Base-by-base conservation (phyloP, 2,113 vertebrate genomes). In the Planiliza haematocheilus region DNA sequence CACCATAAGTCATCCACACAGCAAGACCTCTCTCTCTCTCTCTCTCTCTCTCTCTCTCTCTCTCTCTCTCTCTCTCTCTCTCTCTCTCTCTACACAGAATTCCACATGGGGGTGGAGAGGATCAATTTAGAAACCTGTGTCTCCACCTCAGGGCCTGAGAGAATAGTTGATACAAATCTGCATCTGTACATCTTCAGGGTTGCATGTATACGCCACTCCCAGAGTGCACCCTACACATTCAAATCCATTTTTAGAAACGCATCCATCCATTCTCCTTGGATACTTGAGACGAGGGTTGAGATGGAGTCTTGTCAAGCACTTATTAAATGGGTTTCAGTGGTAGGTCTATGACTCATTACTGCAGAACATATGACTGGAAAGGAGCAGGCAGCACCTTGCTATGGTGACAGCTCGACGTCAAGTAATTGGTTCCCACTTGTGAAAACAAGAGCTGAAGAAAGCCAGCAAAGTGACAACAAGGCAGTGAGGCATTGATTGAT, bases 41-140 rank as follows among this genome's bases (percentile, higher is more conserved):
- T 48, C n/a, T n/a, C n/a, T n/a, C n/a, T n/a, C n/a, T n/a, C n/a
- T n/a, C n/a, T n/a, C n/a, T n/a, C n/a, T n/a, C n/a, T n/a, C n/a
- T n/a, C n/a, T n/a, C n/a, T n/a, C n/a, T n/a, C n/a, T n/a, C n/a
- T n/a, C n/a, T n/a, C n/a, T n/a, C n/a, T n/a, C 46, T 75, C 60
- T 71, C 24, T 30, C 24, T 30, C 2, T 2, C 41, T 49, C 67
- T 48, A 13, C 77, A 58, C 57, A 77, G 48, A 56, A 60, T 81
- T 72, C 79, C 70, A 71, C 60, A 79, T 74, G 78, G 78, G 70
- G 81, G 78, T 70, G 63, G 73, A 79, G 70, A 80, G 56, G 66
- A 83, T 53, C 13, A 43, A 74, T 87, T 89, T 89, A 84, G 83
- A 85, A 80, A 77, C 58, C 48, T 63, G 58, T 45, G 18, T 84